A percentile compares a stretch with the other conserved stretches of the same genome.
Evolutionary conservation across 2,797 vertebrate species (phyloP).

Genomic region (Protosalanx chinensis): DNA sequence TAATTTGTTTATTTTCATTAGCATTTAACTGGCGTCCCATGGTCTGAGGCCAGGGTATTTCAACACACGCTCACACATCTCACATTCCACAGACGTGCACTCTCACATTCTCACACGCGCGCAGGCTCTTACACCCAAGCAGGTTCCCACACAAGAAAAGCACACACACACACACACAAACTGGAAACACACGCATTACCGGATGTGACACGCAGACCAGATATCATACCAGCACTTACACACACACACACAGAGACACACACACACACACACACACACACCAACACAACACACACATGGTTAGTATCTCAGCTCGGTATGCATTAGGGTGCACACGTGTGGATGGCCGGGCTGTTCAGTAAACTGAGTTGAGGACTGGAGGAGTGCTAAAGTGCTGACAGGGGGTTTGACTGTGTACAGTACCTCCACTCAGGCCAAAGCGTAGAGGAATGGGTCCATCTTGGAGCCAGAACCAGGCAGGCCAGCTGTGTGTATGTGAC

Average conservation of each 20-base stretch:
- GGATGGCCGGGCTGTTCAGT: neutral
- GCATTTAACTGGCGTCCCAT: constrained; percentile 28
- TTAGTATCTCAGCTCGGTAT: neutral
- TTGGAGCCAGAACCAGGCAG: constrained; percentile 21
- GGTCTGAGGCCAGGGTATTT: constrained; percentile 3
- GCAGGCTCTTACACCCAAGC: neutral
- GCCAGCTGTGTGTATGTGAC: constrained; percentile 20
- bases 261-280: constrained; percentile 4
- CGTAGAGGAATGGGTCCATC: constrained; percentile 29
- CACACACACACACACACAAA: too few relatives aligned
- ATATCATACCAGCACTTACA: neutral
- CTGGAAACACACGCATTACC: neutral
- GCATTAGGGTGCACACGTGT: neutral
- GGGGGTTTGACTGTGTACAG: constrained; percentile 3
- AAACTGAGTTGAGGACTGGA: constrained; percentile 1
- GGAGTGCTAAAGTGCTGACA: constrained; percentile 6
- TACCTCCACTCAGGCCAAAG: constrained; percentile 3
- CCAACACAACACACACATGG: constrained; percentile 8
- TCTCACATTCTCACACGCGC: constrained; percentile 1
- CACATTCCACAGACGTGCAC: constrained; percentile 11
- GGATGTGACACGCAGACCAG: neutral
- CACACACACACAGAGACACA: too few relatives aligned
- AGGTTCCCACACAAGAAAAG: neutral
- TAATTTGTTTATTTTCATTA: constrained; percentile 44
- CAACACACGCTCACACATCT: constrained; percentile 2